phyloP scores from a whole-genome alignment of 2,113 vertebrate genomes.

The Glaucidium brasilianum region DNA sequence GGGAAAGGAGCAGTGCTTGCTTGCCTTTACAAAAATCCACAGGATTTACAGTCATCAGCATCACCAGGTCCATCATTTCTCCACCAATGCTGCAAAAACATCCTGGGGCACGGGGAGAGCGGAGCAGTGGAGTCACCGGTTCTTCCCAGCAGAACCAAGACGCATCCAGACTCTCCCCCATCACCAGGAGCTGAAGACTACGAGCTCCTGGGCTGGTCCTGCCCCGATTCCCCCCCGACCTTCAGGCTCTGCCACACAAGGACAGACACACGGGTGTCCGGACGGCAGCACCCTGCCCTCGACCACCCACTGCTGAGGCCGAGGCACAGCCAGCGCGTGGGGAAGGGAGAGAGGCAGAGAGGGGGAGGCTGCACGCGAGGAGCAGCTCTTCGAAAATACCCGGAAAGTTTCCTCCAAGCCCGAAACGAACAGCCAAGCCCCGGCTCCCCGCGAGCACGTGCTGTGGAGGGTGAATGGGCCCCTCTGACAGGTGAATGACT shows the following conservation, averaged over 20 bases:
- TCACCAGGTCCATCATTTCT: not conserved
- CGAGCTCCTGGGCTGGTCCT: not conserved
- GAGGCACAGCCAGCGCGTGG: not conserved
- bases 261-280: fast-evolving
- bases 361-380: not conserved
- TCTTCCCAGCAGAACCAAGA: not conserved
- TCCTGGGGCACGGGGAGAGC: not conserved
- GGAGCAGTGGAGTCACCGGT: fast-evolving
- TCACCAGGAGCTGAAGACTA: not conserved
- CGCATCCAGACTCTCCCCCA: fast-evolving
- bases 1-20: not conserved
- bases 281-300: not conserved
- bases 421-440: not conserved
- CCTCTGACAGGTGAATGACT: not conserved
- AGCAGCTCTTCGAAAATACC: fast-evolving
- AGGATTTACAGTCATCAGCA: not conserved
- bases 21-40: not conserved
- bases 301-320: not conserved
- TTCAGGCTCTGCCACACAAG: not conserved
- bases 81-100: not conserved
- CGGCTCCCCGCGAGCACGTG: not conserved
- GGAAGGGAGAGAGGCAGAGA: not conserved
- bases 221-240: fast-evolving
- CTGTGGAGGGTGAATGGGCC: not conserved
- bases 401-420: not conserved